Evolutionary conservation across 2,797 vertebrate species (phyloP).

Genomic region (Pantherophis vulpinus): DNA sequence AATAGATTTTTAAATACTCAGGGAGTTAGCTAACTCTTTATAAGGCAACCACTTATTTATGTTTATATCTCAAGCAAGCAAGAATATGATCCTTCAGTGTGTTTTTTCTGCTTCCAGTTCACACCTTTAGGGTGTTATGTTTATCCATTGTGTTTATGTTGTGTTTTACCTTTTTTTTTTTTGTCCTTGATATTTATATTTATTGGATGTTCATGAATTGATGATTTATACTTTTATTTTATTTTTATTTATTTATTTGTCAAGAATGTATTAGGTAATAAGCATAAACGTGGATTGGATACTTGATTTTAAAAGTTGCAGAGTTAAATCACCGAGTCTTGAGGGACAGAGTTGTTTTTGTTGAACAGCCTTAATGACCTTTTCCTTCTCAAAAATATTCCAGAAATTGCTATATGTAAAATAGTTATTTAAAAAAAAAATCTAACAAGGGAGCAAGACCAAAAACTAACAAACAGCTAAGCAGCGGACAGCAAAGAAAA

Average conservation of each 20-base stretch:
- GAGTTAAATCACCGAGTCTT: not conserved
- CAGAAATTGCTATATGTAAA: not conserved
- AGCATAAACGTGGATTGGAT: too few relatives aligned
- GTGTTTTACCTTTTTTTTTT: not conserved
- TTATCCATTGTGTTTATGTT: not conserved
- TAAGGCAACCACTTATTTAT: not conserved
- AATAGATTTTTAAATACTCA: not conserved
- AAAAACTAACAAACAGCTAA: not conserved
- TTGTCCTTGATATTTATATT: too few relatives aligned
- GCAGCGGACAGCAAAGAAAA: conserved; percentile 11
- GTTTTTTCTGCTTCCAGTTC: not conserved
- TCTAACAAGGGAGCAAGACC: not conserved
- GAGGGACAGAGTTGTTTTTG: not conserved
- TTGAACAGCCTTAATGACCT: not conserved
- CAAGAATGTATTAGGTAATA: too few relatives aligned
- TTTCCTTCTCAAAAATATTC: not conserved
- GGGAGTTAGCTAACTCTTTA: not conserved
- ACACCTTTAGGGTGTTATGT: not conserved
- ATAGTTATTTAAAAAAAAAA: not conserved
- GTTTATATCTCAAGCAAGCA: not conserved
- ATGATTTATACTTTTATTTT: too few relatives aligned
- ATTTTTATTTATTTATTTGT: too few relatives aligned
- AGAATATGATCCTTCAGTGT: not conserved
- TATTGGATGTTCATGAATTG: too few relatives aligned
- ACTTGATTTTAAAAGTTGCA: not conserved